Percentiles rank a stretch among this genome's conserved stretches.
Evolutionary conservation across 2,113 vertebrate genomes (phyloP).

Genomic region (Clarias gariepinus): DNA sequence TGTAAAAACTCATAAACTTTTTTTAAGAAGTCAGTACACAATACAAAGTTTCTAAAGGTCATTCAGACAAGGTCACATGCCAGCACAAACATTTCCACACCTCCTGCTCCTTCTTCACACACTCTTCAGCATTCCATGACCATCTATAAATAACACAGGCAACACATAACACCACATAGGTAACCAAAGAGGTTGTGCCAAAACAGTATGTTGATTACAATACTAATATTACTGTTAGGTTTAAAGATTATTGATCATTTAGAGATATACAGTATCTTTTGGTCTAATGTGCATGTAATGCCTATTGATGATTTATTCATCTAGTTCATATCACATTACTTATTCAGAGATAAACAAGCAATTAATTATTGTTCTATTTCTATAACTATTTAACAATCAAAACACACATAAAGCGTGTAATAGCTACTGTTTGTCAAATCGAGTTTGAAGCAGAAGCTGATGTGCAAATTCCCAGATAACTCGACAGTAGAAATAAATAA

Average conservation of each 20-base stretch:
- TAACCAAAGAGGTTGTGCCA: background rate
- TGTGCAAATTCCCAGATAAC: too few species aligned
- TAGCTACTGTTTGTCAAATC: too few species aligned
- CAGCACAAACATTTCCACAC: constrained; percentile 24
- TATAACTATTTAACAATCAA: background rate
- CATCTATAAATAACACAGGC: constrained; percentile 35
- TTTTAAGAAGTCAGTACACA: background rate
- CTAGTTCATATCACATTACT: background rate
- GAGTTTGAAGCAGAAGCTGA: too few species aligned
- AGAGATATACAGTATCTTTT: background rate
- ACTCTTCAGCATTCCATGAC: constrained; percentile 18
- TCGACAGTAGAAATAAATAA: too few species aligned
- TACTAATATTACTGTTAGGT: background rate
- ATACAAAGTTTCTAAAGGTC: background rate
- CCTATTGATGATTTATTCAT: background rate
- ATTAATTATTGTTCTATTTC: background rate
- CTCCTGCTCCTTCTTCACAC: constrained; percentile 26
- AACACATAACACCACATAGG: background rate
- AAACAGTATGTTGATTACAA: background rate
- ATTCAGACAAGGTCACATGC: constrained; percentile 25
- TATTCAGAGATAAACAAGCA: background rate
- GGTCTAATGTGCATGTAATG: background rate
- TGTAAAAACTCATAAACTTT: background rate
- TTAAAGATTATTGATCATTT: background rate
- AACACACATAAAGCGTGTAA: too few species aligned